These are phyloP conservation scores for Otolemur crassicaudatus DNA, from an alignment of 2,797 vertebrate genomes.

Conservation along the genomic window DNA sequence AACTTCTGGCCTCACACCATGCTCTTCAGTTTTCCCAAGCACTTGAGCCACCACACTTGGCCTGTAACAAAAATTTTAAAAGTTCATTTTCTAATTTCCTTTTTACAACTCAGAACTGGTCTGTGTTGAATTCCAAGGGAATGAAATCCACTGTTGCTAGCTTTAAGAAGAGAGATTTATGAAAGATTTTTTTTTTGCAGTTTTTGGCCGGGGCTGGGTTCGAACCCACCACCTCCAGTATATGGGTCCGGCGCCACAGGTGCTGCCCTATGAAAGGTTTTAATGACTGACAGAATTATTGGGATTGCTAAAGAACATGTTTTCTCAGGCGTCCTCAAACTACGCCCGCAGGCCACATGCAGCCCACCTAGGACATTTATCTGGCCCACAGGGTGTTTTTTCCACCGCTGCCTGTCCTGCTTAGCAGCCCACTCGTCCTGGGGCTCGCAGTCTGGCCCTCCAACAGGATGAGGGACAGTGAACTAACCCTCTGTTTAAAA, in stretches of 20 bases:
- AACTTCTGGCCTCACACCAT: background rate
- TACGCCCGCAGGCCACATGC: too few relatives aligned
- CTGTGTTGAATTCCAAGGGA: background rate
- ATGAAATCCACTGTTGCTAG: background rate
- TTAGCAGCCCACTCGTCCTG: too few relatives aligned
- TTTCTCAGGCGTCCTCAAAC: too few relatives aligned
- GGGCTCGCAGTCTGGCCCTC: too few relatives aligned
- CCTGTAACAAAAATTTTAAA: background rate
- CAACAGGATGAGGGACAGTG: too few relatives aligned
- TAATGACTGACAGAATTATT: background rate
- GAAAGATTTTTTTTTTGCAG: background rate
- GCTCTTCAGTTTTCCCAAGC: background rate
- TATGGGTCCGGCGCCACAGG: too few relatives aligned
- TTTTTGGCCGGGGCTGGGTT: too few relatives aligned
- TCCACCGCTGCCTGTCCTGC: too few relatives aligned
- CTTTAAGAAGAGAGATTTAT: background rate
- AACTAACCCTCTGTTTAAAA: too few relatives aligned
- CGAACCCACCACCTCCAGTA: too few relatives aligned
- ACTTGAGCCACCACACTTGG: background rate
- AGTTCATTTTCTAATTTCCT: slow-evolving; percentile 21
- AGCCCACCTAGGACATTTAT: too few relatives aligned
- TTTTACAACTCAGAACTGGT: background rate
- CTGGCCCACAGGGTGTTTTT: too few relatives aligned
- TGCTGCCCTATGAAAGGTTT: background rate
- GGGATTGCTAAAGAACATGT: background rate